Conservation (phyloP, 2,113 vertebrate genomes). For the Anoura caudifer region DNA sequence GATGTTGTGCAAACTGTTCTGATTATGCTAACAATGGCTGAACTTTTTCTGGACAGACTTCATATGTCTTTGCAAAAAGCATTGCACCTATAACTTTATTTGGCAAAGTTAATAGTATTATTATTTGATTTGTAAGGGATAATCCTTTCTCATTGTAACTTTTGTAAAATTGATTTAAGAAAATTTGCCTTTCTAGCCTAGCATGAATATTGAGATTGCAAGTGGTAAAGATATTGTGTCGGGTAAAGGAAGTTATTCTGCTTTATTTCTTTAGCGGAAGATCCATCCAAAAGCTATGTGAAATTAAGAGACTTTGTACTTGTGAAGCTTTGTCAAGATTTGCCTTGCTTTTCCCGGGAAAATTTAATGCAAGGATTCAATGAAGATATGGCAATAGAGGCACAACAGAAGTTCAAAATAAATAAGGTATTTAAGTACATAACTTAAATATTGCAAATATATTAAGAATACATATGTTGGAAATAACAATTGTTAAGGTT, state of each 20-base stretch:
- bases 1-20: too few relatives aligned
- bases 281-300: conserved; percentile 97
- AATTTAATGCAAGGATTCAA: conserved; percentile 93
- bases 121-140: conserved; percentile 29
- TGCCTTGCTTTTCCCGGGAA: conserved; percentile 90
- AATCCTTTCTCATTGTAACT: background rate
- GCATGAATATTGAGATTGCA: conserved; percentile 13
- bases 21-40: too few relatives aligned
- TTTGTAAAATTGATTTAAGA: conserved; percentile 13
- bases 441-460: background rate
- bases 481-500: background rate
- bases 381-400: conserved; percentile 92
- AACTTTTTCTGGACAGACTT: too few relatives aligned
- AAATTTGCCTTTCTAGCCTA: conserved; percentile 15
- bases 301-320: conserved; percentile 97
- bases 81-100: conserved; percentile 19
- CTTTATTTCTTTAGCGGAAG: conserved; percentile 87
- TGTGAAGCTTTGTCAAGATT: conserved; percentile 92
- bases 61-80: background rate
- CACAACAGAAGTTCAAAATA: conserved; percentile 95
- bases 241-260: conserved; percentile 32
- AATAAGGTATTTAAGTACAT: conserved; percentile 90
- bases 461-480: background rate
- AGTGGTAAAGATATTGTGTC: conserved; percentile 56
- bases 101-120: conserved; percentile 5